Evolutionary conservation across 2,113 vertebrate species (phyloP), one percentile per base, ranked within the genome.

Genomic region (Chlorodrepanis virens): DNA sequence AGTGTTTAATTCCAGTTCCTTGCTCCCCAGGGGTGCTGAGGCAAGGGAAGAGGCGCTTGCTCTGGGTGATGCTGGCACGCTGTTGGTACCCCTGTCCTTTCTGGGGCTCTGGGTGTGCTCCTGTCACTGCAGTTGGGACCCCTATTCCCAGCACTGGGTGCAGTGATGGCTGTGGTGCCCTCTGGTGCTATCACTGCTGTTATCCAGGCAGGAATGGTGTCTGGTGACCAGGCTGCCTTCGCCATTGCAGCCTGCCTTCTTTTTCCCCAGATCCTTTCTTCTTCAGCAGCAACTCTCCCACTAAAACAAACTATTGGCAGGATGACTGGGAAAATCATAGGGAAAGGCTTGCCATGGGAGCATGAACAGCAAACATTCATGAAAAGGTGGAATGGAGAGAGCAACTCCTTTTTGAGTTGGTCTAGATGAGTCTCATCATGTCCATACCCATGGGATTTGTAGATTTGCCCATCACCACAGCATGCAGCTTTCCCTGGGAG

Each of bases 111-210:
- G 28, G 4, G 9, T 60, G 24, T 47, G 39, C 78, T 60, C 61
- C 28, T 60, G 45, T 68, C 15, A 44, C 42, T 0, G 0, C 42
- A 18, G 29, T 0, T 40, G 35, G 37, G 37, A 19, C 18, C 17
- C 7, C 9, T 39, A 12, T 67, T 2, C 11, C 5, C 54, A 69
- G 17, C 2, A 0, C 31, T 31, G 40, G 3, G 17, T 42, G 25
- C 21, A 49, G 21, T 0, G 0, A 27, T 47, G 29, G 29, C 6
- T 0, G 2, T 0, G 0, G 16, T 31, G 47, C 54, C 14, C 71
- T 63, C n/a, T 14, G n/a, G 20, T 49, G 29, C 29, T 54, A 14
- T 49, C 47, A 22, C 16, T 40, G 54, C 21, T 0, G 5, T 21
- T 54, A 22, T 14, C 29, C 0, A 0, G 2, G 16, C n/a, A 29